Evolutionary conservation across 2,797 vertebrate genomes (phyloP), one percentile per base, ranked within the genome.

Genomic region (Setipinna tenuifilis): DNA sequence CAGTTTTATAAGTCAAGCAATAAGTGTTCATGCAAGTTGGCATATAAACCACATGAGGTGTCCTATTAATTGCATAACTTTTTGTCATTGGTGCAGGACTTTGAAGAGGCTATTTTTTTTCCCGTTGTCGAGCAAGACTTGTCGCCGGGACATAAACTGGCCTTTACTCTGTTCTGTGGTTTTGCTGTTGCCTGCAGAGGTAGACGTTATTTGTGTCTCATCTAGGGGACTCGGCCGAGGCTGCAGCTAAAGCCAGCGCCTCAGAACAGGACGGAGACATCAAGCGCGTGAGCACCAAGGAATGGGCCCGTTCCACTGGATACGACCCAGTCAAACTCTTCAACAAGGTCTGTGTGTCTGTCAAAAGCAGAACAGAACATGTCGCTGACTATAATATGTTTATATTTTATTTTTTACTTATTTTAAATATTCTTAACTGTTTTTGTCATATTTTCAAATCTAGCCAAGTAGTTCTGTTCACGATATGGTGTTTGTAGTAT

Each of bases 231-330:
- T 96, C 96, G 0, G 97, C 95, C 86, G 97, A 99, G 83, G 96
- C 97, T 0, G 97, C 96, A 81, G 96, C 97, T 75, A 96, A 96
- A 84, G 97, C 97, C 83, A 95, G 95, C 31, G 97, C 97, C 0
- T 97, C 97, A 10, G 97, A 97, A 91, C 97, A 97, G 91, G 97
- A 99, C 35, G 98, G 98, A 21, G 98, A 98, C 88, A 97, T 99
- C 91, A 98, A 97, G 87, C 96, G 98, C 1, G 93, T 99, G 87
- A 99, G 98, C 86, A 99, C 98, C 82, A 99, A 98, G 92, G 96
- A 97, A 19, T 99, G 98, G 98, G 98, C 98, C 80, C 97, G 97
- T 78, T 98, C 97, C 89, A 99, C 97, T 0, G 97, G 97, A 83
- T 99, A 98, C 0, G 96, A 99, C 90, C 91, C 98, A 0, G 90